Base-by-base conservation (phyloP, 2,797 vertebrate genomes). In the Hippocampus kuda region DNA sequence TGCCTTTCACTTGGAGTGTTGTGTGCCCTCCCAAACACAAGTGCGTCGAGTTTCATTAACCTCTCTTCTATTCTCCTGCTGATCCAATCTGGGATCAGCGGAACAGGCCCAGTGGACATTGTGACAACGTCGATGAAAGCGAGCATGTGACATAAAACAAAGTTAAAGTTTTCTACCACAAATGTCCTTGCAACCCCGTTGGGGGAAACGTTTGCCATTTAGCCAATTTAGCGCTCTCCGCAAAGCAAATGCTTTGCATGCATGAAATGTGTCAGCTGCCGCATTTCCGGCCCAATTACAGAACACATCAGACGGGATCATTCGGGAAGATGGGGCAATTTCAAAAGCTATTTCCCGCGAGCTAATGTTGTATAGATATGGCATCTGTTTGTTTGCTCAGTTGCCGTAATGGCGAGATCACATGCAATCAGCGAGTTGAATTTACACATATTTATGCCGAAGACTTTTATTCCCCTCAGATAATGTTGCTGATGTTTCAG, bases 41-140 rank as follows among this genome's bases (percentile, higher is more conserved):
- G 72, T 70, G 60, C 49, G 73, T 77, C 80, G 69, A 84, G 83
- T 81, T 88, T 85, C 73, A 87, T 88, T 88, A 86, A 85, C 84
- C 85, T 83, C 71, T 74, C 54, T 49, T 76, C 70, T 79, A 84
- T 79, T 86, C 46, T 68, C 74, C 34, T 70, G 75, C 66, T 27
- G 44, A 75, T 77, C 79, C 73, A 80, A 68, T 86, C 78, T 54
- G 54, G 68, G 46, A 66, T 75, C 68, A 26, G 66, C 64, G 68
- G 57, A 73, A 81, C 79, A 72, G 73, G 76, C 67, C 56, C 53
- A 5, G 71, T 3, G 54, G 73, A 30, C 67, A 70, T 57, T 65
- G 67, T 71, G 72, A 77, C 76, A 66, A 72, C 63, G 12, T 70
- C 27, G 27, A 67, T 42, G 54, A 68, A 65, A 48, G 12, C 22